These are phyloP conservation scores for Tinea pellionella DNA, from an alignment of 2,888 invertebrate genomes.

Conservation along the genomic window DNA sequence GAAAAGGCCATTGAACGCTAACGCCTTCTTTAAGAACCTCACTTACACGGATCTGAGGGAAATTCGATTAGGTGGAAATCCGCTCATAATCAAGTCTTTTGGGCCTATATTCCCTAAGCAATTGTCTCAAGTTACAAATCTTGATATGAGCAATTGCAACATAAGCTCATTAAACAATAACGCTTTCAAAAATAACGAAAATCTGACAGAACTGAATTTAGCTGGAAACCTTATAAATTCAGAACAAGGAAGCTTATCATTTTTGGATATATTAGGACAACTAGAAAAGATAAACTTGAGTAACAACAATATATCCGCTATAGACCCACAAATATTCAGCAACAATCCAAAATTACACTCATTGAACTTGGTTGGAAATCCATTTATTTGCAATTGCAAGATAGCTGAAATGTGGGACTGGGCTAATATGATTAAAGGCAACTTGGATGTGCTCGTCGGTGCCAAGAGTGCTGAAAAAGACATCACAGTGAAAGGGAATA, in stretches of 20 bases:
- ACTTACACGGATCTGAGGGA: slow-evolving; percentile 74
- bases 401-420: slow-evolving; percentile 80
- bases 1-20: slow-evolving; percentile 72
- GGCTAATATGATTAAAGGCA: slow-evolving; percentile 74
- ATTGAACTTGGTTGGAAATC: slow-evolving; percentile 75
- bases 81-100: slow-evolving; percentile 67
- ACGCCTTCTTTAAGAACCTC: slow-evolving; percentile 74
- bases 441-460: slow-evolving; percentile 73
- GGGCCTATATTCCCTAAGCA: slow-evolving; percentile 74
- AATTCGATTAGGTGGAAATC: slow-evolving; percentile 76
- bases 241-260: slow-evolving; percentile 58
- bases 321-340: slow-evolving; percentile 66
- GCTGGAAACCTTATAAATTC: slow-evolving; percentile 69
- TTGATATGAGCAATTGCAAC: slow-evolving; percentile 76
- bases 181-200: slow-evolving; percentile 71
- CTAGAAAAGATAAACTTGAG: slow-evolving; percentile 73
- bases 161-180: slow-evolving; percentile 69
- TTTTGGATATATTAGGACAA: slow-evolving; percentile 64
- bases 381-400: slow-evolving; percentile 76
- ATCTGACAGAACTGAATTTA: slow-evolving; percentile 72
- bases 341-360: slow-evolving; percentile 70
- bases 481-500: slow-evolving; percentile 72
- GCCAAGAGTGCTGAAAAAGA: slow-evolving; percentile 73
- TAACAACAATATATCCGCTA: slow-evolving; percentile 71
- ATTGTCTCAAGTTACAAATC: slow-evolving; percentile 70